These are phyloP conservation scores for Cactoblastis cactorum DNA, from an alignment of 2,888 invertebrate species.

Conservation along the genomic window DNA sequence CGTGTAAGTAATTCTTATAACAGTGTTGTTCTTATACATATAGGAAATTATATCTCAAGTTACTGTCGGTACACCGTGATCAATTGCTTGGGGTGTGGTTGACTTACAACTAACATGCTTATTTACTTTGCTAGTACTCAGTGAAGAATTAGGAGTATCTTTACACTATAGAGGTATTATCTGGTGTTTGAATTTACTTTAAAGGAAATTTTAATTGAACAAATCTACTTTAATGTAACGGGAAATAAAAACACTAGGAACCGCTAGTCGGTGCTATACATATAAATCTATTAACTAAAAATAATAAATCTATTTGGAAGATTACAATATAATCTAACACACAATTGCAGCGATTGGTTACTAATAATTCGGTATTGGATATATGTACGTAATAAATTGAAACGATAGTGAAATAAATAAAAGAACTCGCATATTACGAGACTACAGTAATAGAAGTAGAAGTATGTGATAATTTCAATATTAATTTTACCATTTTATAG, in stretches of 20 bases:
- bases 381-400: conserved; percentile 43
- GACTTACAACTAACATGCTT: conserved; percentile 67
- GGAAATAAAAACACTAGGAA: conserved; percentile 54
- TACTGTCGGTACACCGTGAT: conserved; percentile 47
- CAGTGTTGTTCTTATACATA: conserved; percentile 66
- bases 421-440: conserved; percentile 35
- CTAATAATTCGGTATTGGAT: conserved; percentile 47
- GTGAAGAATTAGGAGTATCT: conserved; percentile 46
- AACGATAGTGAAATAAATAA: conserved; percentile 53
- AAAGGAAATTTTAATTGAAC: conserved; percentile 43
- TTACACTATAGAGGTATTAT: conserved; percentile 46
- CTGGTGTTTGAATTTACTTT: conserved; percentile 44
- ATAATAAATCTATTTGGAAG: conserved; percentile 47
- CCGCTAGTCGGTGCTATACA: conserved; percentile 67
- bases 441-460: conserved; percentile 38
- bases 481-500: conserved; percentile 45
- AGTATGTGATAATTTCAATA: conserved; percentile 41
- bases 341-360: conserved; percentile 56
- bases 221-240: conserved; percentile 49
- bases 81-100: conserved; percentile 55
- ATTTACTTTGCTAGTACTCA: conserved; percentile 45
- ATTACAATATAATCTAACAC: conserved; percentile 54
- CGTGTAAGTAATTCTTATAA: conserved; percentile 74
- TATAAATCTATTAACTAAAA: conserved; percentile 59
- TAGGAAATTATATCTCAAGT: conserved; percentile 41